phyloP scores from a whole-genome alignment of 2,888 invertebrate species.

The Litoditis marina region DNA sequence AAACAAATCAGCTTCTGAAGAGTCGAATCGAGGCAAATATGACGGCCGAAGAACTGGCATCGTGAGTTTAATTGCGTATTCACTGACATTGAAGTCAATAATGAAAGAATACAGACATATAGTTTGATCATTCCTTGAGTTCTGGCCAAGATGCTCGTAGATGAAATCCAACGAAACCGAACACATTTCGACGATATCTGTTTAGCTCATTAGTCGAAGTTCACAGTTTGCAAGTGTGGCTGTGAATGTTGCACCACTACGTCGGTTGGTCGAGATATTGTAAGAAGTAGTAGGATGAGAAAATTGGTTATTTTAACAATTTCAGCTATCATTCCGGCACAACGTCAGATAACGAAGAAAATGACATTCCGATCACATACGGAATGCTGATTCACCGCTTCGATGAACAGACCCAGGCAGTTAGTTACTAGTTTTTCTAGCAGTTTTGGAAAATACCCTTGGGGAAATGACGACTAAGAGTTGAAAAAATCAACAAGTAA shows the following conservation, averaged over 20 bases:
- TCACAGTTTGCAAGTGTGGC: too few relatives aligned
- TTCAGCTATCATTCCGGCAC: constrained; percentile 19
- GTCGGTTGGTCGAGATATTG: too few relatives aligned
- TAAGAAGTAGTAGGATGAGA: neutral
- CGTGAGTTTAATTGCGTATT: neutral
- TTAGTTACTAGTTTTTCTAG: neutral
- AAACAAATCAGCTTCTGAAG: constrained; percentile 34
- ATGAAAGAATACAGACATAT: neutral
- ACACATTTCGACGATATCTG: too few relatives aligned
- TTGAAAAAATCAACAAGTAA: too few relatives aligned
- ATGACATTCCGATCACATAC: constrained; percentile 40
- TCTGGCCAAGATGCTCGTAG: too few relatives aligned
- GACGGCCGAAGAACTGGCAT: constrained; percentile 13
- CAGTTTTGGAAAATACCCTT: too few relatives aligned
- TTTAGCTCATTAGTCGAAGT: neutral
- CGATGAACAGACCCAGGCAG: constrained; percentile 1
- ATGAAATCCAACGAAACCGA: too few relatives aligned
- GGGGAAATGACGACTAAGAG: too few relatives aligned
- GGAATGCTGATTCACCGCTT: constrained; percentile 29
- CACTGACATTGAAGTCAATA: too few relatives aligned
- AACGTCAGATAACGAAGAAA: constrained; percentile 36
- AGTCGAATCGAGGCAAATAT: constrained; percentile 25
- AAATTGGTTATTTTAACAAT: neutral
- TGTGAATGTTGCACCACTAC: too few relatives aligned
- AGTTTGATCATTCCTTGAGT: too few relatives aligned